Evolutionary conservation across 2,888 invertebrate genomes (phyloP), one percentile per base, ranked within the genome.

Genomic region (Timandra comae): DNA sequence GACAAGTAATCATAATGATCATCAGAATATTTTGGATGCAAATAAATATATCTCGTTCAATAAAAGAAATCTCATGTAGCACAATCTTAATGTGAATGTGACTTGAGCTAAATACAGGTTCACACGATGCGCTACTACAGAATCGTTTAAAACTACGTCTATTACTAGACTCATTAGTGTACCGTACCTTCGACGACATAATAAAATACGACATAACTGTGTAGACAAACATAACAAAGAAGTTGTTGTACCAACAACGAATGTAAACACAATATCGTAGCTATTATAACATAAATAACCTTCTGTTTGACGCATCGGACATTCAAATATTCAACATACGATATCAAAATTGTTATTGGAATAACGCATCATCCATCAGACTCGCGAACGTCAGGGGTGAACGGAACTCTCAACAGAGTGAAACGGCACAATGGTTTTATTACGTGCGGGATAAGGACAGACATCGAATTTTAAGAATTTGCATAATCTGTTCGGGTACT

Each of bases 361-460:
- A 80, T 79, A 84, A 78, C 80, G 84, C 80, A 78, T 81, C 84
- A 85, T 85, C 84, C 81, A 84, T 85, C 85, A 84, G 84, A 64
- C 72, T 66, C 60, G 60, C 60, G 63, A 66, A 63, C 70, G 68
- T 72, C 71, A 59, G 67, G 82, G 84, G 84, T 78, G 81, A 72
- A 63, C 55, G 56, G 56, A 64, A 62, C 63, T 64, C 59, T 56
- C 52, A 46, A 49, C 42, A 49, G 62, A 74, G 53, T 46, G 70
- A 54, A 72, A 74, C 38, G 46, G 51, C 37, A 54, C 43, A 62
- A 38, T 43, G 41, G 34, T 33, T 46, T 50, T 42, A 31, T 35
- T 45, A 38, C 49, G 46, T 26, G 71, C 43, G 41, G 38, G 63
- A 81, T 53, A 50, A 61, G 60, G 74, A 76, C 43, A 54, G 61